phyloP scores from a whole-genome alignment of 2,888 invertebrate species.

The Phyto melanocephala region DNA sequence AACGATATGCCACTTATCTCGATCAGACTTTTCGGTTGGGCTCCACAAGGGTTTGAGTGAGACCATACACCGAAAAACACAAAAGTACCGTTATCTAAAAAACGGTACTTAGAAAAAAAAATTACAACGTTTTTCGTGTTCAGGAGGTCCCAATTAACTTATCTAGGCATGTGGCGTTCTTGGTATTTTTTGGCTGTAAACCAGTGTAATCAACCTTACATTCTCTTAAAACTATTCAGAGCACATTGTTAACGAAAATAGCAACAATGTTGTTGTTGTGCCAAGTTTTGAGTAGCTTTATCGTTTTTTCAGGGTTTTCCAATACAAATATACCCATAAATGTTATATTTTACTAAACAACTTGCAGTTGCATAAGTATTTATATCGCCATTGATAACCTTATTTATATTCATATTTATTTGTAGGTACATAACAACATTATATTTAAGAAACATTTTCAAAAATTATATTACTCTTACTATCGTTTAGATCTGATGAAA shows the following conservation, averaged over 20 bases:
- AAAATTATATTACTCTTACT: slow-evolving; percentile 4
- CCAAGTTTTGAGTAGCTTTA: neutral
- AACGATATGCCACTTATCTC: too few relatives aligned
- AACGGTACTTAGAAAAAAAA: too few relatives aligned
- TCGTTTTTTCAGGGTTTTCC: neutral
- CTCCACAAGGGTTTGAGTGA: too few relatives aligned
- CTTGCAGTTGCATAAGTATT: neutral
- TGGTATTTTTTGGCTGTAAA: too few relatives aligned
- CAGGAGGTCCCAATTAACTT: too few relatives aligned
- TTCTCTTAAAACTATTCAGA: neutral
- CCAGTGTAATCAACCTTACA: too few relatives aligned
- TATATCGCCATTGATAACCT: neutral
- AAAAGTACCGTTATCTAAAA: too few relatives aligned
- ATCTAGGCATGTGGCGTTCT: too few relatives aligned
- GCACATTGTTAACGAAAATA: slow-evolving; percentile 8
- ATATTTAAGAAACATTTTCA: neutral
- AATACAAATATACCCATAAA: neutral
- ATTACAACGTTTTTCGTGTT: too few relatives aligned
- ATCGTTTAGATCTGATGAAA: slow-evolving; percentile 25
- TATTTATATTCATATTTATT: slow-evolving; percentile 5
- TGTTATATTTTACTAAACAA: neutral
- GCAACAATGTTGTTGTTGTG: slow-evolving; percentile 31
- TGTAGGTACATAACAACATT: neutral
- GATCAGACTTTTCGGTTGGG: too few relatives aligned
- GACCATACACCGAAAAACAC: too few relatives aligned